Percentiles rank a stretch among this genome's conserved stretches.
These are phyloP conservation scores for Eupithecia subfuscata DNA, from an alignment of 2,888 invertebrate species.

Conservation along the genomic window DNA sequence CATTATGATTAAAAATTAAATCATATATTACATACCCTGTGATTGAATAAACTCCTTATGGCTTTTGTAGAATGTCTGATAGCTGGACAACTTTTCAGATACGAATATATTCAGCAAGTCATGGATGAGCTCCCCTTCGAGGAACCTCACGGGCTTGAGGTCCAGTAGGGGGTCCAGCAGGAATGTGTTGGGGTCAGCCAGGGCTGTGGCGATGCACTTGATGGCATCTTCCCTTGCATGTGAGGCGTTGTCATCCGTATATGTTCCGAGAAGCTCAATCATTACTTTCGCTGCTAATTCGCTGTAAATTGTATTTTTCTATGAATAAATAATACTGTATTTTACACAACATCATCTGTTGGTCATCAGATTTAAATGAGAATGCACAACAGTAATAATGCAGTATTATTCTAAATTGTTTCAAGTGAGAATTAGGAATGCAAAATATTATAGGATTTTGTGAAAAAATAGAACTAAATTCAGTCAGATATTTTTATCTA, in stretches of 20 bases:
- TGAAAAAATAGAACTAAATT: too few relatives aligned
- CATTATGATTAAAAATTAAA: background rate
- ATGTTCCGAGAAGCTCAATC: slow-evolving; percentile 98
- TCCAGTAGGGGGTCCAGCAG: slow-evolving; percentile 96
- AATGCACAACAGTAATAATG: too few relatives aligned
- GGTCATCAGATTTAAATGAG: too few relatives aligned
- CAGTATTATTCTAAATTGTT: background rate
- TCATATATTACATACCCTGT: slow-evolving; percentile 78
- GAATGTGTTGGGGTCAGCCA: slow-evolving; percentile 98
- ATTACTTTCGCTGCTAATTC: slow-evolving; percentile 97
- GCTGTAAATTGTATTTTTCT: slow-evolving; percentile 76
- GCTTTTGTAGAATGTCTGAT: slow-evolving; percentile 95
- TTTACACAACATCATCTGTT: too few relatives aligned
- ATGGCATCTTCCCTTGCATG: slow-evolving; percentile 98
- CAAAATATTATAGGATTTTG: background rate
- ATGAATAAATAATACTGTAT: too few relatives aligned
- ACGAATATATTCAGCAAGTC: slow-evolving; percentile 97
- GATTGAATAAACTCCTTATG: slow-evolving; percentile 95
- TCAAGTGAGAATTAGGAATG: background rate
- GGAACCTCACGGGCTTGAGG: slow-evolving; percentile 96
- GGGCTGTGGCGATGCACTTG: slow-evolving; percentile 96
- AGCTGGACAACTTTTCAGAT: slow-evolving; percentile 95
- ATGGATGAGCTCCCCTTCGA: slow-evolving; percentile 97
- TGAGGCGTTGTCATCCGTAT: slow-evolving; percentile 98
- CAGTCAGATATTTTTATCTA: too few relatives aligned